These are phyloP conservation scores for Porites evermanni DNA, from an alignment of 92 coral and sea anemone genomes.

Conservation along the genomic window DNA sequence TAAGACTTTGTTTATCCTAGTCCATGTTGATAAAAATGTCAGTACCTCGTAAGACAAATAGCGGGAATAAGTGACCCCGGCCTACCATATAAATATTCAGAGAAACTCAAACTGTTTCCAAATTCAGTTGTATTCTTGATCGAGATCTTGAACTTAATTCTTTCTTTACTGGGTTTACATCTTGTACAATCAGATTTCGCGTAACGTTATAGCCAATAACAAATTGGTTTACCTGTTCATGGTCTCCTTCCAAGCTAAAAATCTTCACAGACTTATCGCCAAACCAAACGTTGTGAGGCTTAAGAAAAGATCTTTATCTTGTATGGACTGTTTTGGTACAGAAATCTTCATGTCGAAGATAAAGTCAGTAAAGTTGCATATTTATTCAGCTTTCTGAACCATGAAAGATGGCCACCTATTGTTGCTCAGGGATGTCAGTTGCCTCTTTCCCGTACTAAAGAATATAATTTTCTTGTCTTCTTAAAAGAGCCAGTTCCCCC, in stretches of 20 bases:
- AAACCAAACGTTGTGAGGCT: constrained; percentile 31
- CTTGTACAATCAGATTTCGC: background rate
- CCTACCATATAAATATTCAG: constrained; percentile 16
- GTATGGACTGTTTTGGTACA: too few species aligned
- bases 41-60: constrained; percentile 1
- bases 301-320: background rate
- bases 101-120: constrained; percentile 14
- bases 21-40: constrained; percentile 34
- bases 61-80: constrained; percentile 11
- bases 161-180: background rate
- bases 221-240: constrained; percentile 19
- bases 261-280: constrained; percentile 26
- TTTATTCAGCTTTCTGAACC: constrained; percentile 3
- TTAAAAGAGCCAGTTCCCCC: constrained; percentile 3
- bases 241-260: constrained; percentile 2
- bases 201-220: constrained; percentile 1
- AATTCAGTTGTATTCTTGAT: background rate
- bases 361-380: too few species aligned
- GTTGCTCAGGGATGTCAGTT: background rate
- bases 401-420: constrained; percentile 2
- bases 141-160: background rate
- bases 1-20: constrained; percentile 14
- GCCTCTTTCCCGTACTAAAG: constrained; percentile 2
- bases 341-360: too few species aligned
- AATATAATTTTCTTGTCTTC: constrained; percentile 2